phyloP scores from a whole-genome alignment of 2,113 vertebrate genomes.

The Trachemys scripta region DNA sequence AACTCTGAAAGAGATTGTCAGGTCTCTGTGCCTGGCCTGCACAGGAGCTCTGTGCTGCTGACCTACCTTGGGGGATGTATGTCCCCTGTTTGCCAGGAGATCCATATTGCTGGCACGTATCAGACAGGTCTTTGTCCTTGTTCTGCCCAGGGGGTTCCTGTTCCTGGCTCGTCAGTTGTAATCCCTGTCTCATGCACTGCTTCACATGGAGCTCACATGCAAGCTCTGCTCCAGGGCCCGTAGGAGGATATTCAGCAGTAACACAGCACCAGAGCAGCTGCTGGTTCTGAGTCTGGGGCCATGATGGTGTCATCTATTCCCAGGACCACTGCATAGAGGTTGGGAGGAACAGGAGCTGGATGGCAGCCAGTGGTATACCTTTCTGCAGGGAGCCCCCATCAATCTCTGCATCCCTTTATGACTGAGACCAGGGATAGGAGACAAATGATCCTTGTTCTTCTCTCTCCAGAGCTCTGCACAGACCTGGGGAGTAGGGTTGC shows the following conservation, averaged over 20 bases:
- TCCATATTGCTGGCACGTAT: background rate
- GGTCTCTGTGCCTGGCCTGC: rapidly evolving
- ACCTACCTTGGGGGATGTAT: too few species aligned
- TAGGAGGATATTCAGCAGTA: background rate
- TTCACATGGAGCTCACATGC: background rate
- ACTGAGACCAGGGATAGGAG: background rate
- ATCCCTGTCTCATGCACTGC: background rate
- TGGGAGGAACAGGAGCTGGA: background rate
- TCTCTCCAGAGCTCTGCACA: background rate
- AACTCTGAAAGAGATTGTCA: too few species aligned
- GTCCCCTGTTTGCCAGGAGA: background rate
- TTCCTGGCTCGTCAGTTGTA: background rate
- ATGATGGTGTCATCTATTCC: background rate
- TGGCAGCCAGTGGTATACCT: background rate
- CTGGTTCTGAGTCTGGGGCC: background rate
- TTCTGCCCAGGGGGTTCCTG: background rate
- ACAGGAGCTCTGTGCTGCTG: rapidly evolving
- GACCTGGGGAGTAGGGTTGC: too few species aligned
- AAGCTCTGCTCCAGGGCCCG: background rate
- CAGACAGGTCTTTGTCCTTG: background rate
- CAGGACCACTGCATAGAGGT: background rate
- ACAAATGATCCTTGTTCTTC: background rate
- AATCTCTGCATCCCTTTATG: background rate
- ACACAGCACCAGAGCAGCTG: background rate
- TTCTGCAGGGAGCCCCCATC: background rate